These are phyloP conservation scores for Orthonychiurus folsomi DNA, from an alignment of 2,888 invertebrate genomes.

Conservation along the genomic window DNA sequence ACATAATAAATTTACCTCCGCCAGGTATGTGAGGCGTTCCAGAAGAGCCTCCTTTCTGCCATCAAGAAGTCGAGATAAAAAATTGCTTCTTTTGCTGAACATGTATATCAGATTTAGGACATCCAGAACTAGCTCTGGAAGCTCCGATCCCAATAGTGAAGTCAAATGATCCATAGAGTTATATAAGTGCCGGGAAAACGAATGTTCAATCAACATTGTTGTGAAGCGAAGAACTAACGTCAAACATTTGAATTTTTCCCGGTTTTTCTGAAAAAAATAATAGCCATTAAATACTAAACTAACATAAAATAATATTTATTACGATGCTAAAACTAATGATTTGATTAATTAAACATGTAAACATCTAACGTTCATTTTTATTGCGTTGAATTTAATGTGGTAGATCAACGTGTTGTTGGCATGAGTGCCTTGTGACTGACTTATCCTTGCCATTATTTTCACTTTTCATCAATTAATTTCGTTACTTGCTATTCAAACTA, in stretches of 20 bases:
- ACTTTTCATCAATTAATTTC: too few species aligned
- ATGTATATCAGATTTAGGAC: conserved; percentile 76
- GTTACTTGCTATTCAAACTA: too few species aligned
- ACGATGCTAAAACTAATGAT: too few species aligned
- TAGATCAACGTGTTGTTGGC: too few species aligned
- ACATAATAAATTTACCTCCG: conserved; percentile 54
- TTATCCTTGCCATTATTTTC: too few species aligned
- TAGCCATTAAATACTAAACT: too few species aligned
- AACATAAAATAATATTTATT: too few species aligned
- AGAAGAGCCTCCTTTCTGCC: conserved; percentile 63
- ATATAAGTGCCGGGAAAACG: conserved; percentile 75
- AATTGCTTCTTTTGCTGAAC: conserved; percentile 80
- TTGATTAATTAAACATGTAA: too few species aligned
- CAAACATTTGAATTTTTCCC: neutral
- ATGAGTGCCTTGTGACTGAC: too few species aligned
- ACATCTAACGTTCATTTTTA: too few species aligned
- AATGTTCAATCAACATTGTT: conserved; percentile 73
- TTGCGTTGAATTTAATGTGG: too few species aligned
- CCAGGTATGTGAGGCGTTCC: conserved; percentile 63
- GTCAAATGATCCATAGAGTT: conserved; percentile 78
- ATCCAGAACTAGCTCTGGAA: conserved; percentile 73
- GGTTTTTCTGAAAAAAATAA: neutral
- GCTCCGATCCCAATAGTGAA: conserved; percentile 64
- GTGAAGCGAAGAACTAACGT: conserved; percentile 71
- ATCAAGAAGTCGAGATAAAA: conserved; percentile 64